Evolutionary conservation across 2,797 vertebrate species (phyloP), one percentile per base, ranked within the genome.

Genomic region (Simalia tracyae): DNA sequence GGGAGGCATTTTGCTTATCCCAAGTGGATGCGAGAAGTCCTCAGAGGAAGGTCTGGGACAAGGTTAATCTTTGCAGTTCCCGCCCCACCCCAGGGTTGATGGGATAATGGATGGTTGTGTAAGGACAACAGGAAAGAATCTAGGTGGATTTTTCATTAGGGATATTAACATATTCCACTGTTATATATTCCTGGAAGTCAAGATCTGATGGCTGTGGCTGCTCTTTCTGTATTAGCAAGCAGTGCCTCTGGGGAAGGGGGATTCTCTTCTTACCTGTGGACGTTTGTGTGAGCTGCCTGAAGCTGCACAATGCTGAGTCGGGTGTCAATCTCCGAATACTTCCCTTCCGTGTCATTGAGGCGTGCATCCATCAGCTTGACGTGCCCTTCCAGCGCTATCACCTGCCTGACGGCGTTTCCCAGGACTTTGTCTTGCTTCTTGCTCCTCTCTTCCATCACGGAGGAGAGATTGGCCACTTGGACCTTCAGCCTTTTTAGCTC

Each of bases 301-400:
- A 99, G 98, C 95, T 99, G 99, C 98, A 99, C 98, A 97, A 99
- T 99, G 95, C 98, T 98, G 1, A 99, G 98, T 14, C 99, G 98
- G 97, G 98, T 99, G 98, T 99, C 99, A 97, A 99, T 98, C 91
- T 99, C 98, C 0, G 99, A 99, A 97, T 98, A 99, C 94, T 99
- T 99, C 98, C 98, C 98, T 97, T 99, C 99, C 0, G 98, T 99
- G 2, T 99, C 99, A 0, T 97, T 97, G 92, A 99, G 98, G 15
- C 99, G 97, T 0, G 97, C 96, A 96, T 99, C 98, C 94, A 99
- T 98, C 96, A 98, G 98, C 95, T 98, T 98, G 97, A 98, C 97
- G 94, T 95, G 98, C 92, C 98, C 98, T 93, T 99, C 99, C 97
- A 99, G 97, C 92, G 99, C 98, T 98, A 99, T 98, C 96, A 99